Percentiles rank a stretch among this genome's conserved stretches.
Conservation (phyloP, 2,888 invertebrate species). For the Lepidocyrtinus sp. region DNA sequence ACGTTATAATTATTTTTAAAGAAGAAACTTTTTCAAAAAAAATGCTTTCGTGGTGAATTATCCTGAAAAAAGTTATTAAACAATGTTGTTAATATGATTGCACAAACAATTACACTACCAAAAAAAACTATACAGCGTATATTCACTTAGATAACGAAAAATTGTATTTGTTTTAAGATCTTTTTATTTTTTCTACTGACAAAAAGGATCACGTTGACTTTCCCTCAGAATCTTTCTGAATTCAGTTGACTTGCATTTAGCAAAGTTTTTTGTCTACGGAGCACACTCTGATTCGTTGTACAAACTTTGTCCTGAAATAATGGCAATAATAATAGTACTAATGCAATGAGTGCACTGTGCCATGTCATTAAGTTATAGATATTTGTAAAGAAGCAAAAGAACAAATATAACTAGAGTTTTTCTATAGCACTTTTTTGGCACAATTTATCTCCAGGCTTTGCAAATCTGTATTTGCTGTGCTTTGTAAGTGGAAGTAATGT, state of each 20-base stretch:
- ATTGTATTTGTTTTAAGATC: neutral
- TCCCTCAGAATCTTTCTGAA: slow-evolving; percentile 8
- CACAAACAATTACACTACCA: too few species aligned
- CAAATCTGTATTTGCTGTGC: too few species aligned
- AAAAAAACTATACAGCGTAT: too few species aligned
- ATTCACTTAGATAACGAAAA: too few species aligned
- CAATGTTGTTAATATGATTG: too few species aligned
- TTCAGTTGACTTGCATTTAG: slow-evolving; percentile 1
- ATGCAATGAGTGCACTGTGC: neutral
- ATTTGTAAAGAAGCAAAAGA: neutral
- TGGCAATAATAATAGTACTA: neutral
- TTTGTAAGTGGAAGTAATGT: too few species aligned
- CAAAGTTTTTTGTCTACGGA: too few species aligned
- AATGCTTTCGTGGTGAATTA: too few species aligned
- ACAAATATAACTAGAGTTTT: neutral
- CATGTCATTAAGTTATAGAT: neutral
- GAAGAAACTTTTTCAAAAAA: too few species aligned
- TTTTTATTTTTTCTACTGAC: slow-evolving; percentile 23
- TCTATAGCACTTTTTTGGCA: neutral
- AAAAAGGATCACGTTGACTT: slow-evolving; percentile 50
- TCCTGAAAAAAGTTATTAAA: too few species aligned
- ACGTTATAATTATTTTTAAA: too few species aligned
- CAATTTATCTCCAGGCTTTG: neutral
- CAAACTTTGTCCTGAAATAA: neutral
- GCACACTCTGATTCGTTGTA: neutral